phyloP scores from a whole-genome alignment of 2,797 vertebrate genomes.

The Catostomus latipinnis region DNA sequence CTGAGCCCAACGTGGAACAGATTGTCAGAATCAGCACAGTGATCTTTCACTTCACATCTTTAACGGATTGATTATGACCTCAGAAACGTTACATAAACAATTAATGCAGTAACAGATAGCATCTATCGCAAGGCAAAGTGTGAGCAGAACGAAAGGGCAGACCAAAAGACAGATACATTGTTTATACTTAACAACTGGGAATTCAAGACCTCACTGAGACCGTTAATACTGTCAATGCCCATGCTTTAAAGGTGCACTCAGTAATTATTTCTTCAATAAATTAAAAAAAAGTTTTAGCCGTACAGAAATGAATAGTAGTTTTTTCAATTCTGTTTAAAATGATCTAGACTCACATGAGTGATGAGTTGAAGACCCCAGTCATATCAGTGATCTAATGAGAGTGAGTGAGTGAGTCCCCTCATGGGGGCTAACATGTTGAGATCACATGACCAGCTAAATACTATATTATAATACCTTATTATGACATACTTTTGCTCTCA shows the following conservation, averaged over 20 bases:
- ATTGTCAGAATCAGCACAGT: constrained; percentile 77
- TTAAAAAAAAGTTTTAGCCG: too few relatives aligned
- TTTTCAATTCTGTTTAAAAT: too few relatives aligned
- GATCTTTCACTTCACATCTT: constrained; percentile 51
- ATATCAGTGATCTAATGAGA: too few relatives aligned
- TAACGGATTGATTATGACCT: constrained; percentile 78
- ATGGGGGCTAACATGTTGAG: too few relatives aligned
- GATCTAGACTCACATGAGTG: too few relatives aligned
- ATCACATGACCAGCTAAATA: too few relatives aligned
- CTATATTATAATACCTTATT: too few relatives aligned
- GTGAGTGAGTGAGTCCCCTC: too few relatives aligned
- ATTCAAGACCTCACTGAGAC: not conserved
- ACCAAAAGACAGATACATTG: not conserved
- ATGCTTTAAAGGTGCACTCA: not conserved
- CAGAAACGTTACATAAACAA: constrained; percentile 77
- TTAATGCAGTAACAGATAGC: constrained; percentile 55
- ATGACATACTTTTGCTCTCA: too few relatives aligned
- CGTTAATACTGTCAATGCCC: not conserved
- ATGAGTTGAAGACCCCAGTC: too few relatives aligned
- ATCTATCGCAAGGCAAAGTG: not conserved
- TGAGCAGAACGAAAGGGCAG: constrained; percentile 27
- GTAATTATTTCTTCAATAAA: too few relatives aligned
- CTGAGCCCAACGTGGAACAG: constrained; percentile 68
- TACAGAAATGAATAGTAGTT: too few relatives aligned
- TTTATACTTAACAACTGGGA: not conserved